Percentiles rank a stretch among this genome's conserved stretches.
These are phyloP conservation scores for Coecobrya sp. DNA, from an alignment of 2,888 invertebrate species.

Conservation along the genomic window DNA sequence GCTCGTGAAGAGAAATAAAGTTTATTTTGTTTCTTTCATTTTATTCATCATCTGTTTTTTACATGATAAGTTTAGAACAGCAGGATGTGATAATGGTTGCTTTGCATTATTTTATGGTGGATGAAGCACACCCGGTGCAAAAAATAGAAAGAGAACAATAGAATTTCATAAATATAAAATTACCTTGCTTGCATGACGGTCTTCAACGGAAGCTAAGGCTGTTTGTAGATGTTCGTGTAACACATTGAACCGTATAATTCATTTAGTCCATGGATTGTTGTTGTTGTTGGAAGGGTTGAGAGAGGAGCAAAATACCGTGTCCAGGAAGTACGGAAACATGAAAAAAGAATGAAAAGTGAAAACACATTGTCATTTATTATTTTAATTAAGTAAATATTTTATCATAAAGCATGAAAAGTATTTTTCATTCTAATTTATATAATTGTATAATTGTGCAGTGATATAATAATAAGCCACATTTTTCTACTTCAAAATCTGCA, in stretches of 20 bases:
- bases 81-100: slow-evolving; percentile 53
- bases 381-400: not conserved
- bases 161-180: slow-evolving; percentile 67
- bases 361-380: slow-evolving; percentile 4
- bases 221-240: slow-evolving; percentile 48
- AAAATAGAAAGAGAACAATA: slow-evolving; percentile 56
- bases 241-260: slow-evolving; percentile 59
- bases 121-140: slow-evolving; percentile 51
- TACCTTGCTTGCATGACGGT: slow-evolving; percentile 86
- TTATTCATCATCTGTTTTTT: not conserved
- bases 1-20: slow-evolving; percentile 41
- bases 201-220: slow-evolving; percentile 85
- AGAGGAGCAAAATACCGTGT: slow-evolving; percentile 49
- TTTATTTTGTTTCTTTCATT: slow-evolving; percentile 27
- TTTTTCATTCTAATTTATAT: not conserved
- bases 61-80: slow-evolving; percentile 32
- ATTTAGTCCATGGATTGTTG: slow-evolving; percentile 34
- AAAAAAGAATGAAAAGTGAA: slow-evolving; percentile 62
- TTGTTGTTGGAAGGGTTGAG: slow-evolving; percentile 35
- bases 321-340: slow-evolving; percentile 68
- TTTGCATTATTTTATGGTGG: slow-evolving; percentile 42
- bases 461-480: not conserved
- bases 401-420: not conserved
- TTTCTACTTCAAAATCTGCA: too few relatives aligned
- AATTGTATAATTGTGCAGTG: too few relatives aligned